These are phyloP conservation scores for Hydroisotoma schaefferi DNA, from an alignment of 2,888 invertebrate genomes.

Conservation along the genomic window DNA sequence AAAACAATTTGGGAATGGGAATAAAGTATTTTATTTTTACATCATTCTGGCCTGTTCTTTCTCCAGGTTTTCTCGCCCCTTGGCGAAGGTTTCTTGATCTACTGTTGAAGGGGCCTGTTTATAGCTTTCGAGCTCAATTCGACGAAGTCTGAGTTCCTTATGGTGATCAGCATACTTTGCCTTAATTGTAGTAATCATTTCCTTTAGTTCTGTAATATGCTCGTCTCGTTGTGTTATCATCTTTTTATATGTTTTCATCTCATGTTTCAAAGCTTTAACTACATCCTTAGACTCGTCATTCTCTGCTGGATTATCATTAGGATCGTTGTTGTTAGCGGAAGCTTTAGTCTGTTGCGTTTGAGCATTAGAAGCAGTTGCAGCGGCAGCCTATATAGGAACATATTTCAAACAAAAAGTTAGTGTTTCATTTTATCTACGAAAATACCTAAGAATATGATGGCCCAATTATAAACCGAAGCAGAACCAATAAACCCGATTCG, in stretches of 20 bases:
- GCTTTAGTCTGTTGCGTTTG: too few relatives aligned
- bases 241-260: not conserved
- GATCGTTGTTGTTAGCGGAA: too few relatives aligned
- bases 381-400: too few relatives aligned
- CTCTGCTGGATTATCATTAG: too few relatives aligned
- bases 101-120: not conserved
- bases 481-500: too few relatives aligned
- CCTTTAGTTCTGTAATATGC: not conserved
- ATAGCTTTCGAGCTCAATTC: not conserved
- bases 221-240: slow-evolving; percentile 1
- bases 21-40: not conserved
- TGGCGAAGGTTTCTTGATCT: not conserved
- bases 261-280: not conserved
- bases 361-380: too few relatives aligned
- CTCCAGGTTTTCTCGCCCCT: not conserved
- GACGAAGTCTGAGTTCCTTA: not conserved
- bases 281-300: too few relatives aligned
- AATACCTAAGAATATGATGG: too few relatives aligned
- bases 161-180: not conserved
- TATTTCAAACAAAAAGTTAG: too few relatives aligned
- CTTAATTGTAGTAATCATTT: not conserved
- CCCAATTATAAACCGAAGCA: too few relatives aligned
- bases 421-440: too few relatives aligned
- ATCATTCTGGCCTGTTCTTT: not conserved
- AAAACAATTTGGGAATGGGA: not conserved